Conservation (phyloP, 2,888 invertebrate genomes). For the Drosophila parthenogenetica region DNA sequence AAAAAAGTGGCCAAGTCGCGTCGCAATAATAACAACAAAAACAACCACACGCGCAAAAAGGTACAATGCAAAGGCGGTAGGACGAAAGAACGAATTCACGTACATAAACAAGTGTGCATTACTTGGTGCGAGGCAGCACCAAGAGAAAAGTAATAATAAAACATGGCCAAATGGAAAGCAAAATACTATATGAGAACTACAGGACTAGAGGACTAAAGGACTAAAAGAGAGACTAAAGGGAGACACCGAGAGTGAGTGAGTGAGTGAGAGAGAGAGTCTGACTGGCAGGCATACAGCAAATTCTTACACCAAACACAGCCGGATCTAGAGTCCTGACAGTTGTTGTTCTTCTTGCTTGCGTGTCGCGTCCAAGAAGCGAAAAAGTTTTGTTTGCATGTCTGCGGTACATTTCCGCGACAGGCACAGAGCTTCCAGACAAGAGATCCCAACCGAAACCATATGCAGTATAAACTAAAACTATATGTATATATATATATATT, state of each 20-base stretch:
- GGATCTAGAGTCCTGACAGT: slow-evolving; percentile 45
- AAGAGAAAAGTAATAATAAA: slow-evolving; percentile 72
- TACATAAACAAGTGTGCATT: slow-evolving; percentile 76
- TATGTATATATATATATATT: neutral
- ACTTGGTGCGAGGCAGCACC: slow-evolving; percentile 53
- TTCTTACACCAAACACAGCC: slow-evolving; percentile 40
- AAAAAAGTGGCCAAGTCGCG: slow-evolving; percentile 53
- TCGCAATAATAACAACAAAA: slow-evolving; percentile 35
- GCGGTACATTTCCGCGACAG: slow-evolving; percentile 81
- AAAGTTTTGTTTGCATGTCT: slow-evolving; percentile 82
- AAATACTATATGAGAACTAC: slow-evolving; percentile 30
- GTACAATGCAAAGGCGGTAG: slow-evolving; percentile 66
- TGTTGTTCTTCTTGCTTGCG: slow-evolving; percentile 37
- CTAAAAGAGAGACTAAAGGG: neutral
- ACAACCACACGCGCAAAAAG: slow-evolving; percentile 36
- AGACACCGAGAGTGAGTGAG: neutral
- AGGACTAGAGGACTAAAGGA: slow-evolving; percentile 1
- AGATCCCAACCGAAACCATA: slow-evolving; percentile 39
- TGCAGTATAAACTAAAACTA: slow-evolving; percentile 32
- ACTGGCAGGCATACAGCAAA: slow-evolving; percentile 48
- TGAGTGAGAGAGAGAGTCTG: neutral
- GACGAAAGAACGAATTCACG: slow-evolving; percentile 47
- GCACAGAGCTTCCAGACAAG: slow-evolving; percentile 49
- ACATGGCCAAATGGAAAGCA: slow-evolving; percentile 63
- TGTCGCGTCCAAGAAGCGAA: slow-evolving; percentile 51